Evolutionary conservation across 2,797 vertebrate species (phyloP).

Genomic region (Enoplosus armatus): DNA sequence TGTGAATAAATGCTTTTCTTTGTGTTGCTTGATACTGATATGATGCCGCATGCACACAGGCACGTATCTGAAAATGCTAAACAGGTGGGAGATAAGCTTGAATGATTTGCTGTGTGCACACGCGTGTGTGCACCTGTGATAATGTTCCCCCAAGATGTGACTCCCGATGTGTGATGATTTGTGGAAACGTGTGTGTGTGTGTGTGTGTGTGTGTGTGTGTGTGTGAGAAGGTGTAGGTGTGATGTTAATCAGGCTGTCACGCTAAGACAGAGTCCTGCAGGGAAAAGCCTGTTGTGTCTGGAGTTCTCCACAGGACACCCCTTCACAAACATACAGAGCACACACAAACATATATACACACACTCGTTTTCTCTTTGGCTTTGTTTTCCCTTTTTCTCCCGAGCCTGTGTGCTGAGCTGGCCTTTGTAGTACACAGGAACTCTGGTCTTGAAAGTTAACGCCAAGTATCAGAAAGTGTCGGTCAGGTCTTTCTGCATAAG

Average conservation of each 20-base stretch:
- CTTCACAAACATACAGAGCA: conserved; percentile 24
- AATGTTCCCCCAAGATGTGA: conserved; percentile 66
- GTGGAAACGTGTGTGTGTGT: conserved; percentile 28
- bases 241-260: conserved; percentile 80
- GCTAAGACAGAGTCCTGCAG: conserved; percentile 69
- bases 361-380: conserved; percentile 33
- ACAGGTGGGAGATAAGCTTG: conserved; percentile 78
- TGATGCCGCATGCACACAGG: conserved; percentile 38
- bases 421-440: neutral
- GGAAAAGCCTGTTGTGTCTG: conserved; percentile 74
- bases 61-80: conserved; percentile 68
- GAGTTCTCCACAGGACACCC: conserved; percentile 71
- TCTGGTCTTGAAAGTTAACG: neutral
- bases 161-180: conserved; percentile 59
- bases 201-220: conserved; percentile 16
- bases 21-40: conserved; percentile 61
- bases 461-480: neutral
- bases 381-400: conserved; percentile 30
- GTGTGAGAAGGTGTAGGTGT: conserved; percentile 42
- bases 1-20: conserved; percentile 46
- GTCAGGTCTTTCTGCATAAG: neutral
- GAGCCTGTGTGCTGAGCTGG: conserved; percentile 22
- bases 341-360: neutral
- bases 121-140: conserved; percentile 60
- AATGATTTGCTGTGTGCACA: conserved; percentile 58